Conservation (phyloP, 2,888 invertebrate genomes). For the Chirona hameri region DNA sequence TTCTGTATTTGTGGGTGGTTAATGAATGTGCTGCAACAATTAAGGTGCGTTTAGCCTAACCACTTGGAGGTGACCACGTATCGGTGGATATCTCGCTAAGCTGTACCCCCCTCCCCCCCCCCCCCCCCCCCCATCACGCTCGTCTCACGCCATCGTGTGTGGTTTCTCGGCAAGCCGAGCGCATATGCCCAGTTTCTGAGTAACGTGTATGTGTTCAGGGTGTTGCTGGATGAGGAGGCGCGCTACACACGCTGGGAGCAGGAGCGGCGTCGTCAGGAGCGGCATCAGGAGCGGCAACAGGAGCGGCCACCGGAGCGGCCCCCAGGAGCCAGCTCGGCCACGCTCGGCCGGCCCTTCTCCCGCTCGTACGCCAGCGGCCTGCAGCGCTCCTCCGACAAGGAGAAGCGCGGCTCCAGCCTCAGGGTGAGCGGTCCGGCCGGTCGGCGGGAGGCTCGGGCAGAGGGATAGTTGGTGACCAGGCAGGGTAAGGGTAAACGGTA, state of each 20-base stretch:
- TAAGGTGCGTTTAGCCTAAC: too few species aligned
- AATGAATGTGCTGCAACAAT: too few species aligned
- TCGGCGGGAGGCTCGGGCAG: too few species aligned
- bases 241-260: constrained; percentile 50
- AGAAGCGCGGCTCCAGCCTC: constrained; percentile 41
- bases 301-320: constrained; percentile 52
- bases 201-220: neutral
- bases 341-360: constrained; percentile 62
- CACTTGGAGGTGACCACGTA: too few species aligned
- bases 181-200: too few species aligned
- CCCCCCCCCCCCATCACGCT: too few species aligned
- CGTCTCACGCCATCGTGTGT: too few species aligned
- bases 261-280: constrained; percentile 53
- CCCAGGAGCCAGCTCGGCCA: constrained; percentile 56
- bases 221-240: constrained; percentile 53
- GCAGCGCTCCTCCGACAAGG: constrained; percentile 40
- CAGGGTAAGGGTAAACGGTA: neutral
- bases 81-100: too few species aligned
- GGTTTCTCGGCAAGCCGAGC: too few species aligned
- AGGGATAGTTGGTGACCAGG: neutral
- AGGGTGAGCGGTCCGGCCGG: constrained; percentile 38
- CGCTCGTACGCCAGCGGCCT: constrained; percentile 61
- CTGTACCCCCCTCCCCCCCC: too few species aligned
- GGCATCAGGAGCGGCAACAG: constrained; percentile 50
- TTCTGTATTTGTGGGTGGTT: too few species aligned